Evolutionary conservation across 1,140 invertebrate genomes (phyloP).

Genomic region (Orius insidiosus): DNA sequence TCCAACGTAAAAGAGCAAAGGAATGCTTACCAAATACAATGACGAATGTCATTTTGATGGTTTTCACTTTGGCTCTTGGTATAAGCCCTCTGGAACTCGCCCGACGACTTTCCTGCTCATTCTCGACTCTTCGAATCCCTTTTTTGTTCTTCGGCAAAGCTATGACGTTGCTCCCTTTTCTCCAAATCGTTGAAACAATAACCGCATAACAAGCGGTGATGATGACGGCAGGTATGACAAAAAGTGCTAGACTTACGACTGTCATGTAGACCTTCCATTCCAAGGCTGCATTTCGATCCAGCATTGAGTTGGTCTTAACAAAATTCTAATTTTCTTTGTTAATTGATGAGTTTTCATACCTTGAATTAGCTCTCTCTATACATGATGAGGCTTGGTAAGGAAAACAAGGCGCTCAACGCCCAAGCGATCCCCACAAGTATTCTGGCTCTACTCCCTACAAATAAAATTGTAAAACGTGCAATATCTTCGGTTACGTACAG

Average conservation of each 20-base stretch:
- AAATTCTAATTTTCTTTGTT: no score
- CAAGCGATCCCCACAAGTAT: conserved; percentile 63
- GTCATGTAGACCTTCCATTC: conserved; percentile 40
- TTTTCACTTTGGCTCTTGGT: conserved; percentile 86
- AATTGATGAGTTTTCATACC: no score
- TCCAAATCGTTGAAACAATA: conserved; percentile 41
- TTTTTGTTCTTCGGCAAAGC: conserved; percentile 3
- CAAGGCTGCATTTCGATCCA: conserved; percentile 33
- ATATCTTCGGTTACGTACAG: no score
- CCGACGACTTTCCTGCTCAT: conserved; percentile 30
- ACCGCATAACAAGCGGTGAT: conserved; percentile 41
- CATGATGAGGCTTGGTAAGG: no score
- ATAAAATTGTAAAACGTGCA: no score
- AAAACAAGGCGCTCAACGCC: conserved; percentile 65
- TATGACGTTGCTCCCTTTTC: conserved; percentile 24
- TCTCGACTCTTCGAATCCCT: no score
- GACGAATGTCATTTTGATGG: conserved; percentile 93
- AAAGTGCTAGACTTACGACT: conserved; percentile 31
- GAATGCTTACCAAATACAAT: conserved; percentile 80
- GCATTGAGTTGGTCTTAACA: conserved; percentile 31
- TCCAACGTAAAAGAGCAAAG: no score
- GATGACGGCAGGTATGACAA: conserved; percentile 39
- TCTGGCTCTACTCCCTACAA: conserved; percentile 51
- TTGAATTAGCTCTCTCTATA: no score
- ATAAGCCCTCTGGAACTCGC: conserved; percentile 73